These are phyloP conservation scores for Myrmecobius fasciatus DNA, from an alignment of 2,113 vertebrate species.

Conservation along the genomic window DNA sequence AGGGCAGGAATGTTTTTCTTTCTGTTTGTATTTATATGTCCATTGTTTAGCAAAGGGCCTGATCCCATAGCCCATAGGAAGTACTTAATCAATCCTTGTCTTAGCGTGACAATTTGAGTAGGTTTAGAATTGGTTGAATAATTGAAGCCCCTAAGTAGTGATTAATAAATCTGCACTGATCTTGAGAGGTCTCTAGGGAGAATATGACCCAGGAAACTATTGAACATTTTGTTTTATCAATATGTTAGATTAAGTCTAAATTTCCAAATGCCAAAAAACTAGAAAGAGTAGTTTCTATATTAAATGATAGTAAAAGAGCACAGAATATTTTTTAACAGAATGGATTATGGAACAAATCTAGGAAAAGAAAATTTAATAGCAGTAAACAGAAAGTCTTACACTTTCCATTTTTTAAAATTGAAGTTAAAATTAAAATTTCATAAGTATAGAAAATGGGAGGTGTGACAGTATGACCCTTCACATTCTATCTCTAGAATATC, in stretches of 20 bases:
- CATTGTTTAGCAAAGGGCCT: not conserved
- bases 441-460: not conserved
- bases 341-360: not conserved
- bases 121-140: not conserved
- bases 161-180: not conserved
- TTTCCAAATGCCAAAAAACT: not conserved
- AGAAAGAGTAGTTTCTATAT: not conserved
- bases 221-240: not conserved
- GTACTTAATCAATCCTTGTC: not conserved
- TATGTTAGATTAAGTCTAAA: not conserved
- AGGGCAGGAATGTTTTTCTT: not conserved
- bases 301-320: not conserved
- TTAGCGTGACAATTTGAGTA: not conserved
- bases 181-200: not conserved
- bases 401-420: not conserved
- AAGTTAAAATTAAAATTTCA: not conserved
- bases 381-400: not conserved
- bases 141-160: not conserved
- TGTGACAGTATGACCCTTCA: not conserved
- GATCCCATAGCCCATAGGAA: not conserved
- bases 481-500: not conserved
- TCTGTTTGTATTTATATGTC: not conserved
- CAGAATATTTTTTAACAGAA: not conserved
- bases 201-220: not conserved
- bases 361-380: not conserved